Evolutionary conservation across 2,797 vertebrate species (phyloP).

Genomic region (Sibirionetta formosa): DNA sequence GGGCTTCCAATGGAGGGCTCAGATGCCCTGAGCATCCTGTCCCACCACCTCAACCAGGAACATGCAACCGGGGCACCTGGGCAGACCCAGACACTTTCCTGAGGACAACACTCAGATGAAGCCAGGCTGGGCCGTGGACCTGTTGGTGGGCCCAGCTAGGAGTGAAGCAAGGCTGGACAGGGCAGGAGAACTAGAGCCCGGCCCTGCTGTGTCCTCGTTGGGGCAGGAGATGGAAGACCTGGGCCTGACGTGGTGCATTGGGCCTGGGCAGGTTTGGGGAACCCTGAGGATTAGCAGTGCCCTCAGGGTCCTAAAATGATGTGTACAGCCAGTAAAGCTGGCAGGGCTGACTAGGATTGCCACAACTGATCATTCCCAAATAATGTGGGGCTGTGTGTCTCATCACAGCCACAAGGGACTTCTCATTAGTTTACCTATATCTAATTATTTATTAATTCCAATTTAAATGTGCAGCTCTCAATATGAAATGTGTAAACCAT

Average conservation of each 20-base stretch:
- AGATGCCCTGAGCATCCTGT: too few relatives aligned
- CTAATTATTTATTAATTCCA: neutral
- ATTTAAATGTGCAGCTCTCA: neutral
- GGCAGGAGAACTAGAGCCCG: too few relatives aligned
- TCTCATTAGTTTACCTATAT: neutral
- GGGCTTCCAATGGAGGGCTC: too few relatives aligned
- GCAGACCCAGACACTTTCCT: too few relatives aligned
- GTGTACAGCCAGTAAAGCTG: neutral
- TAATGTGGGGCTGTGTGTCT: fast-evolving
- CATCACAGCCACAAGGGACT: neutral
- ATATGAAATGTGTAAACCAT: neutral
- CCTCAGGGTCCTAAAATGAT: neutral
- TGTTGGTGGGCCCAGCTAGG: too few relatives aligned
- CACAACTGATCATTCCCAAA: neutral
- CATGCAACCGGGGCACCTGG: too few relatives aligned
- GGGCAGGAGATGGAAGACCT: too few relatives aligned
- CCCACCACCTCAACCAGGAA: too few relatives aligned
- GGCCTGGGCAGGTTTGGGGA: neutral
- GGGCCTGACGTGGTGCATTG: neutral
- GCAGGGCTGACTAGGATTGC: neutral
- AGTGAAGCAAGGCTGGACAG: too few relatives aligned
- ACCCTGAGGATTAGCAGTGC: fast-evolving
- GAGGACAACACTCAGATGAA: too few relatives aligned
- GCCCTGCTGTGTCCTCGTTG: too few relatives aligned
- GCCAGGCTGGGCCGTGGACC: too few relatives aligned